Percentiles rank a stretch among this genome's conserved stretches.
Evolutionary conservation across 2,113 vertebrate genomes (phyloP).

Genomic region (Emydura subglobosa): DNA sequence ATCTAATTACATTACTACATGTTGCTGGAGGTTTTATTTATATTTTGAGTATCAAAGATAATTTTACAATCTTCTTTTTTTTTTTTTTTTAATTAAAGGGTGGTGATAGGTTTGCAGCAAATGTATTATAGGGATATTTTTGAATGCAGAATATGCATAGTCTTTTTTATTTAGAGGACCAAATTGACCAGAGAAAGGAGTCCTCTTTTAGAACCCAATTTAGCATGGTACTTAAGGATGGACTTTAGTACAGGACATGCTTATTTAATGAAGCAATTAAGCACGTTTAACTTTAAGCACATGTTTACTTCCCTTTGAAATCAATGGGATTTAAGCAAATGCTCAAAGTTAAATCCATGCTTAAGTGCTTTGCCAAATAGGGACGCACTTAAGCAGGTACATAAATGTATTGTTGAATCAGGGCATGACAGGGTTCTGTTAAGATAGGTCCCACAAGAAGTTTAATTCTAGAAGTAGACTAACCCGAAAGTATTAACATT

Average conservation of each 20-base stretch:
- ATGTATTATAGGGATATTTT: conserved; percentile 31
- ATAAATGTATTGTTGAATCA: not conserved
- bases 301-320: not conserved
- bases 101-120: conserved; percentile 36
- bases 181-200: conserved; percentile 24
- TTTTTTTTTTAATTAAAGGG: not conserved
- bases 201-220: not conserved
- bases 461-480: not conserved
- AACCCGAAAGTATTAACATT: not conserved
- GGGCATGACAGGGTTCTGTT: not conserved
- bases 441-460: not conserved
- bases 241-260: not conserved
- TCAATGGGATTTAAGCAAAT: not conserved
- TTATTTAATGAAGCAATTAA: not conserved
- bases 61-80: conserved; percentile 30
- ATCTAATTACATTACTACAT: not conserved
- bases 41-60: not conserved
- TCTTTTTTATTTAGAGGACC: not conserved
- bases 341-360: not conserved
- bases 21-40: not conserved
- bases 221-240: not conserved
- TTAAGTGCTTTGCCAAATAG: not conserved
- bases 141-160: not conserved
- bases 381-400: not conserved
- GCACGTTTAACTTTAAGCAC: not conserved